A percentile compares a stretch with the other conserved stretches of the same genome.
Evolutionary conservation across 2,888 invertebrate species (phyloP).

Genomic region (Eurois occulta): DNA sequence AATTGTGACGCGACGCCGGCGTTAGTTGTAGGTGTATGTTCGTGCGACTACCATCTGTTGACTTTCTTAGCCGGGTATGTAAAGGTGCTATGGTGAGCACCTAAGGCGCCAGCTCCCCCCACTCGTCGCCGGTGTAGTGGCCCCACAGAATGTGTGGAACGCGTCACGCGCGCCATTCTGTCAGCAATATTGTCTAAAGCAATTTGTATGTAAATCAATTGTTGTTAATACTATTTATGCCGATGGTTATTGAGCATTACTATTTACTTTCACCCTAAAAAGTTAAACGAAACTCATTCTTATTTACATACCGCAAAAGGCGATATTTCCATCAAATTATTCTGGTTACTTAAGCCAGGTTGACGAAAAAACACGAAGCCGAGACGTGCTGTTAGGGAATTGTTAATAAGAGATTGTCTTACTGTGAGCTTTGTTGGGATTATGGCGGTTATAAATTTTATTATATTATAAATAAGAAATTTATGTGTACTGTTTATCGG

Average conservation of each 20-base stretch:
- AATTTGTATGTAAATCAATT: constrained; percentile 91
- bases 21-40: not conserved
- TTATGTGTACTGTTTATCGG: constrained; percentile 81
- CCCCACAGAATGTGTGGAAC: constrained; percentile 78
- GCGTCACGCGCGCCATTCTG: constrained; percentile 89
- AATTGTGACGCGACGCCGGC: not conserved
- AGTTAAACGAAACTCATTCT: constrained; percentile 70
- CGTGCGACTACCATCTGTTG: too few species aligned
- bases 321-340: constrained; percentile 56
- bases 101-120: not conserved
- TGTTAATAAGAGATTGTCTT: constrained; percentile 86
- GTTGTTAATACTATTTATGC: constrained; percentile 90
- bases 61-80: too few species aligned
- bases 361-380: constrained; percentile 80
- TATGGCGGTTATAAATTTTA: constrained; percentile 87
- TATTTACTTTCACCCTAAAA: constrained; percentile 82
- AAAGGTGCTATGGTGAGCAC: not conserved
- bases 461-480: constrained; percentile 87
- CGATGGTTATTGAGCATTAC: constrained; percentile 89
- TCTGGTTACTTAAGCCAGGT: constrained; percentile 71
- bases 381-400: constrained; percentile 85
- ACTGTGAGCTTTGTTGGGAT: constrained; percentile 76
- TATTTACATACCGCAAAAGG: constrained; percentile 68
- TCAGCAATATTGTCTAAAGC: constrained; percentile 90
- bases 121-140: constrained; percentile 66